A percentile compares a stretch with the other conserved stretches of the same genome.
Evolutionary conservation across 2,797 vertebrate genomes (phyloP).

Genomic region (Argentina silus): DNA sequence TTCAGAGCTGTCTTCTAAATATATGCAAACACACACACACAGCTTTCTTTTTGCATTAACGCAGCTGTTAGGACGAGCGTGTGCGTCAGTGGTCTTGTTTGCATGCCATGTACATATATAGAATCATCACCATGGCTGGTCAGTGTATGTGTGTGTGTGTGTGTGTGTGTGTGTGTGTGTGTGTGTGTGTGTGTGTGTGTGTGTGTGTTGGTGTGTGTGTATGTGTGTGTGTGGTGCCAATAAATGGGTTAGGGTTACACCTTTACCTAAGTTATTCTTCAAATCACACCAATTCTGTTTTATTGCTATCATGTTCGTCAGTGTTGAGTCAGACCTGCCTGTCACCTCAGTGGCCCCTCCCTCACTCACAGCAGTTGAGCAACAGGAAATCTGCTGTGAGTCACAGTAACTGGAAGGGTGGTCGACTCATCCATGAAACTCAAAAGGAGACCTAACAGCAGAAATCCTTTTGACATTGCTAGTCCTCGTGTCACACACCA

Average conservation of each 20-base stretch:
- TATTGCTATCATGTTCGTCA: background rate
- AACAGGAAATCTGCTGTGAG: conserved; percentile 58
- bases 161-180: background rate
- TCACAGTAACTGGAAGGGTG: conserved; percentile 54
- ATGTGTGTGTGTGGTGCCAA: background rate
- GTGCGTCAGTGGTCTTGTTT: conserved; percentile 55
- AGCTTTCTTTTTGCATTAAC: background rate
- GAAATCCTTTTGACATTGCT: background rate
- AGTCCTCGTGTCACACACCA: background rate
- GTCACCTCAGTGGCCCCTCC: conserved; percentile 5
- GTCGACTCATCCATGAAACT: conserved; percentile 34
- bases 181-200: background rate
- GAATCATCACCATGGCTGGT: conserved; percentile 39
- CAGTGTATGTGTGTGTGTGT: conserved; percentile 28
- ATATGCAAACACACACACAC: background rate
- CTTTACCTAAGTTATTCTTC: background rate
- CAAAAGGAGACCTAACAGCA: conserved; percentile 6
- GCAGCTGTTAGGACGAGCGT: conserved; percentile 57
- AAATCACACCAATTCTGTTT: background rate
- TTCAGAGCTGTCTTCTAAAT: background rate
- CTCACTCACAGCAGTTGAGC: conserved; percentile 7
- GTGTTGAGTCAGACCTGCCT: conserved; percentile 5
- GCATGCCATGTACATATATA: conserved; percentile 66
- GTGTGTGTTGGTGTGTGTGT: conserved; percentile 3
- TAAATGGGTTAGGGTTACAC: background rate